Evolutionary conservation across 2,888 invertebrate genomes (phyloP).

Genomic region (Macropis europaea): DNA sequence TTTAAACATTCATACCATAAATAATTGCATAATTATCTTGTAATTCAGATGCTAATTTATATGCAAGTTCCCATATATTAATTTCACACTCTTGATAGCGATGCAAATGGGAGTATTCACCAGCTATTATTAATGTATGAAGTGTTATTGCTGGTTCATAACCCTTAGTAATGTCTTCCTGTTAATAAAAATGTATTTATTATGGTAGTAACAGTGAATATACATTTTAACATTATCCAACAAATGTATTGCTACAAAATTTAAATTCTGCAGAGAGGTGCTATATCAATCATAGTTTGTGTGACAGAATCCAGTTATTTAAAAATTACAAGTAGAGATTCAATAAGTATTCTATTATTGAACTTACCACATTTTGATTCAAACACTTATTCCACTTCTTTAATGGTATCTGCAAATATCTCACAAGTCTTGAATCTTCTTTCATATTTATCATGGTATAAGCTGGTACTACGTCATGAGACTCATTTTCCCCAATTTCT

Average conservation of each 20-base stretch:
- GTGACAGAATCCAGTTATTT: too few species aligned
- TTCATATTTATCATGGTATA: constrained; percentile 71
- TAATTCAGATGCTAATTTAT: constrained; percentile 66
- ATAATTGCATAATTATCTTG: constrained; percentile 62
- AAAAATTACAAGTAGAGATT: neutral
- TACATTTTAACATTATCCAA: too few species aligned
- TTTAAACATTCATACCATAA: constrained; percentile 62
- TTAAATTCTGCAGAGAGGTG: too few species aligned
- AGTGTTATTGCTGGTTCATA: constrained; percentile 65
- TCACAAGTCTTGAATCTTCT: constrained; percentile 63
- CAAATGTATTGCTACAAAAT: too few species aligned
- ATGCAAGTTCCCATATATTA: constrained; percentile 70
- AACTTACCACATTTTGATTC: constrained; percentile 62
- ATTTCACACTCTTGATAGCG: constrained; percentile 69
- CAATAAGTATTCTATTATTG: neutral
- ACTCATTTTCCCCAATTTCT: constrained; percentile 37
- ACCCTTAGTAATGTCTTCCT: constrained; percentile 58
- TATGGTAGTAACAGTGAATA: neutral
- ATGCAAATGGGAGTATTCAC: constrained; percentile 73
- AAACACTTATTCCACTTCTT: constrained; percentile 67
- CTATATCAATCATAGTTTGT: too few species aligned
- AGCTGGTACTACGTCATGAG: constrained; percentile 67
- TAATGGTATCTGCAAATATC: constrained; percentile 55
- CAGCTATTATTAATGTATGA: constrained; percentile 67
- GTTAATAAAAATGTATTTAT: neutral